These are phyloP conservation scores for Eulemur rufifrons DNA, from an alignment of 2,113 vertebrate genomes.

Conservation along the genomic window DNA sequence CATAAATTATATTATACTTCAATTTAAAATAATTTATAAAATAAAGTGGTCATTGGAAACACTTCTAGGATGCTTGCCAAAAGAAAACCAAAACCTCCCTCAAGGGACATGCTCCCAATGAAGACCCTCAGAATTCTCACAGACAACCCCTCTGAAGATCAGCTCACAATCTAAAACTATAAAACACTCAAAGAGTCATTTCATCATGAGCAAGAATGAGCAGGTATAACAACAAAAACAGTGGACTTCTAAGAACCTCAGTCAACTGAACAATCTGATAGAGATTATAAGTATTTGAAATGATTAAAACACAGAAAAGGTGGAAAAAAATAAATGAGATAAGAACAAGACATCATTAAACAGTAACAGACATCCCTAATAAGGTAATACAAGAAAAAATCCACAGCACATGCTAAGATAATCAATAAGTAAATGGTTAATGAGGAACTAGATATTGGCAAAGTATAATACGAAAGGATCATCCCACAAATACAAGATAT, in stretches of 20 bases:
- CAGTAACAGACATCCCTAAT: not conserved
- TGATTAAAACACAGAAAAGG: not conserved
- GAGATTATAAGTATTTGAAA: not conserved
- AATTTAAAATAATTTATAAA: conserved; percentile 29
- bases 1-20: not conserved
- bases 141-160: not conserved
- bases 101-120: not conserved
- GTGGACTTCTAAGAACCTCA: not conserved
- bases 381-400: not conserved
- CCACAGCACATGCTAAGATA: not conserved
- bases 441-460: not conserved
- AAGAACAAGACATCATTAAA: not conserved
- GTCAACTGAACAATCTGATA: not conserved
- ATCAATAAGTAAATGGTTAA: not conserved
- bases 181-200: not conserved
- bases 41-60: not conserved
- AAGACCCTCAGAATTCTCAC: not conserved
- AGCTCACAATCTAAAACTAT: conserved; percentile 4
- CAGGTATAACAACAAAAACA: not conserved
- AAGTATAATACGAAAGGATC: not conserved
- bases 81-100: conserved; percentile 32
- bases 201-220: conserved; percentile 15
- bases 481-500: not conserved
- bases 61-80: not conserved
- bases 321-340: not conserved